Conservation (phyloP, 1,140 invertebrate genomes). For the Megalopta genalis region DNA sequence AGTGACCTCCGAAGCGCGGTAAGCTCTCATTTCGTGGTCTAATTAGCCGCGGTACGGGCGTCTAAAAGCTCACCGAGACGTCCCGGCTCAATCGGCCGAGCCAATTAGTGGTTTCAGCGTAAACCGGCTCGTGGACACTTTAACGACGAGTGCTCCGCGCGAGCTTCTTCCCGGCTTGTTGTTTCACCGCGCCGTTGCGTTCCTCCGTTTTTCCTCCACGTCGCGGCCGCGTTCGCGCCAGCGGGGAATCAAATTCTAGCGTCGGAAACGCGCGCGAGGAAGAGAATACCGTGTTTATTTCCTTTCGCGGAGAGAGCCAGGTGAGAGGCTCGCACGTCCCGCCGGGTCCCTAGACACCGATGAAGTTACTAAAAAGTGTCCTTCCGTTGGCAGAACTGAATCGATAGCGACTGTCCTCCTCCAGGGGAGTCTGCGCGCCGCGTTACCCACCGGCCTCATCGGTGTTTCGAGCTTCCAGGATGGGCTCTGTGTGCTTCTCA, state of each 20-base stretch:
- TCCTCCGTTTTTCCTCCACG: no score
- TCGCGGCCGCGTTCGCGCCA: no score
- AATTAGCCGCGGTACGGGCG: conserved; percentile 33
- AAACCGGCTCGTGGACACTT: conserved; percentile 32
- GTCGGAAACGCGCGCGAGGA: background rate
- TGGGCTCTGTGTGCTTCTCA: conserved; percentile 47
- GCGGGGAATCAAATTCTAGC: background rate
- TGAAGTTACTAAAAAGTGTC: conserved; percentile 60
- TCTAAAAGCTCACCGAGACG: conserved; percentile 26
- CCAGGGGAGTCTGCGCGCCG: conserved; percentile 67
- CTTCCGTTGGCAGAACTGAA: conserved; percentile 70
- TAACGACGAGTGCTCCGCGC: background rate
- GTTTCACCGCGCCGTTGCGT: background rate
- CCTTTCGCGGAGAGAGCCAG: background rate
- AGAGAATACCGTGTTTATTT: background rate
- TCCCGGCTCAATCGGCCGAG: conserved; percentile 29
- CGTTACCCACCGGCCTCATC: conserved; percentile 38
- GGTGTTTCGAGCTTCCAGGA: conserved; percentile 57
- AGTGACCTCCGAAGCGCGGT: background rate
- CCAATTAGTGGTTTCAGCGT: conserved; percentile 42
- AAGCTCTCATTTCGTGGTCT: conserved; percentile 29
- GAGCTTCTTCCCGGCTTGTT: conserved; percentile 7
- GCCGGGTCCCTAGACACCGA: conserved; percentile 55
- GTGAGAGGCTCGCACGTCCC: background rate
- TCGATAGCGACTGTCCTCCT: conserved; percentile 66